Evolutionary conservation across 2,888 invertebrate species (phyloP), one percentile per base, ranked within the genome.

Genomic region (Schizaphis graminum): DNA sequence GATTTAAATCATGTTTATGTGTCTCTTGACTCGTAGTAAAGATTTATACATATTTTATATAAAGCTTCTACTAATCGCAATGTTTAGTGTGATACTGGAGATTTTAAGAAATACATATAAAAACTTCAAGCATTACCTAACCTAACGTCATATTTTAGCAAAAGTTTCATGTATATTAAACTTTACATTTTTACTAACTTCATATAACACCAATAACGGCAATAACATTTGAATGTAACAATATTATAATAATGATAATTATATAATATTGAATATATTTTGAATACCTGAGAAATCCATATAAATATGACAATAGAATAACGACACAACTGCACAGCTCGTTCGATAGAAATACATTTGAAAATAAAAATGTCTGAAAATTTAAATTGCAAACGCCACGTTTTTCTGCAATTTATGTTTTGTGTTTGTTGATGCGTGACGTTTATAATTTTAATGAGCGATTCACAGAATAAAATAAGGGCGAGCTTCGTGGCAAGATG

Each of bases 381-480:
- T 87, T 87, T 87, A 47, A 87, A 47, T n/a, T 87, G 47, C 87
- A 49, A 87, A 49, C 28, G 16, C n/a, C 49, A 87, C 49, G 87
- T 16, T 49, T 87, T 86, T 85, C 3, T 28, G 28, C 47, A 87
- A 49, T 49, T 87, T 87, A 87, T 87, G n/a, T 87, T 47, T 49
- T 87, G 26, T 26, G 47, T 47, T 86, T n/a, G 26, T 44, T 28
- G 86, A 86, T 47, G 87, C 87, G 35, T 77, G 35, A 41, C 85
- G 44, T 44, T 85, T 41, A 85, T 87, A 87, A n/a, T 87, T 87
- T 47, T 87, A 47, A n/a, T n/a, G 87, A 87, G 87, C 47, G 49
- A 47, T 87, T 47, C 47, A n/a, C 47, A 49, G 49, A 16, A n/a
- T 16, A 86, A 86, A 86, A 44, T 49, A 87, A n/a, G 49, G 87